Base-by-base conservation (phyloP, 2,888 invertebrate species). In the Amiota minor region DNA sequence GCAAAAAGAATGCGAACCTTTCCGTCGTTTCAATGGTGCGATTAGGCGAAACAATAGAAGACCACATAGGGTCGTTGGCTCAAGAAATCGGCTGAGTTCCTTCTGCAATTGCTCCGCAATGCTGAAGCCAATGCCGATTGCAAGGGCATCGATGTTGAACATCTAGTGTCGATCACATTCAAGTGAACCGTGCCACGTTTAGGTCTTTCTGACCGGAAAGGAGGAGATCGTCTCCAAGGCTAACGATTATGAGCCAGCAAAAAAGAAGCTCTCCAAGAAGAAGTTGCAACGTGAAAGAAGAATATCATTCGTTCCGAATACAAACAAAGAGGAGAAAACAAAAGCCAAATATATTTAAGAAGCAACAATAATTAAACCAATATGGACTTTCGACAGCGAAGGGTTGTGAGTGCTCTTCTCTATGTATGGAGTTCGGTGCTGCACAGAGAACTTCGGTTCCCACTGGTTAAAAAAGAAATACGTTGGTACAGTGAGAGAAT, bases 51-150 rank as follows among this genome's bases (percentile, higher is more conserved):
- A 91, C 96, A 97, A 89, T 98, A 95, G 91, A 96, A 96, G 74
- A 95, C 96, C 73, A 97, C 97, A 82, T 99, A 99, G 91, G 99
- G 99, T 88, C 94, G 99, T 80, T 99, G 99, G 99, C 99, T 99
- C 74, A 97, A 97, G 91, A 99, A 99, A 91, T 98, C 98, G n/a
- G 98, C 98, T 16, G 97, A 98, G 89, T 98, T 98, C 91, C 92
- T 99, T 79, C 92, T 99, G 72, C 98, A 99, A 90, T 92, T 99
- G 75, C 91, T 99, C 88, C 97, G 97, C 90, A 99, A 99, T 91
- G 99, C 99, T 55, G 99, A 99, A 91, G 97, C 98, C 83, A 99
- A 99, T 88, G 99, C 99, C 75, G 98, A 99, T 89, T 95, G 95
- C 91, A 98, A 96, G 92, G 98, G 98, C 83, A 92, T 99, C 76